Evolutionary conservation across 2,888 invertebrate genomes (phyloP), one percentile per base, ranked within the genome.

Genomic region (Chrysolina oricalcia): DNA sequence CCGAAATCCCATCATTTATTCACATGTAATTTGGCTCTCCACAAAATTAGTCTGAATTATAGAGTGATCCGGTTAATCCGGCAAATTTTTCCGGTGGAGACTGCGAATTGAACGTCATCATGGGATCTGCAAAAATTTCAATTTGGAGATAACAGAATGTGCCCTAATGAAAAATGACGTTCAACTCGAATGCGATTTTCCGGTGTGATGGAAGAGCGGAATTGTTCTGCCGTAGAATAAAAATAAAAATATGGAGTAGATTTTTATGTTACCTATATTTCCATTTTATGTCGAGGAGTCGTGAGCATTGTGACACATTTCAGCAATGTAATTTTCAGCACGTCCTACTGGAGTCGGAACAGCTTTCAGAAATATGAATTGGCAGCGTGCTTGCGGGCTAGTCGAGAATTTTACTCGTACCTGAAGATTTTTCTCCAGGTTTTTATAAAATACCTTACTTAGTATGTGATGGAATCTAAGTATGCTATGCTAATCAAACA

Each of bases 31-130:
- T 86, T 82, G 85, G 82, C 83, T 82, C 85, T 83, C 83, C 83
- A 83, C 84, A 83, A 86, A 87, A 87, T 87, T 86, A 87, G 82
- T 77, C 80, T 87, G 84, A 85, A 87, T 87, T 86, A 86, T 86
- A 80, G 82, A 86, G 82, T 80, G 84, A 85, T 85, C 85, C 83
- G 73, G 83, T 82, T 83, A 82, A 83, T 81, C 81, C 80, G 72
- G 77, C 73, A 74, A 70, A 77, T 75, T 81, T 82, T 81, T 71
- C 59, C 46, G 62, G 77, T 73, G 72, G 56, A 62, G 66, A 56
- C 19, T 35, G 66, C 19, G 66, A 74, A 77, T 74, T 70, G 75
- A 77, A 77, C 74, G 56, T 75, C 71, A 73, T 70, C 67, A 19
- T 62, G 73, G 73, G 70, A 40, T 68, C 62, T 40, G 59, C 53